Base-by-base conservation (phyloP, 2,797 vertebrate species). In the Pangasius sanitwongsei region DNA sequence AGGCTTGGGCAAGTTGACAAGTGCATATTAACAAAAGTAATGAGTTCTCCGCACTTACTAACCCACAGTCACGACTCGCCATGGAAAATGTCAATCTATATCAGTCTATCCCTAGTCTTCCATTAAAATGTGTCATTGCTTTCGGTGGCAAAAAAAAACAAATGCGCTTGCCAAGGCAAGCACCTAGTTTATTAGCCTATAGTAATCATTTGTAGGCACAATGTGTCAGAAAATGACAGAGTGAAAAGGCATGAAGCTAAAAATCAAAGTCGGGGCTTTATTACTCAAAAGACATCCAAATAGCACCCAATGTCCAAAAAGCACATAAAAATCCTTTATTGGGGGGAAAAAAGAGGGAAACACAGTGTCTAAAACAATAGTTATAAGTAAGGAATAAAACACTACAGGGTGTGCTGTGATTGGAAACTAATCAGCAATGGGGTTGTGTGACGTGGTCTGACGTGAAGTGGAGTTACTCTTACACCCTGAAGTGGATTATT, bases 21-120 rank as follows among this genome's bases (percentile, higher is more conserved):
- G 59, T 28, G 81, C 81, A n/a, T 83, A 83, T 83, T 83, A 83
- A 83, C 20, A 83, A 48, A 59, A 63, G 81, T 63, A 83, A 41
- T 63, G 57, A 41, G 25, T 83, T 83, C 34, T 13, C 55, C 63
- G 57, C 2, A 81, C 53, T 57, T 81, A 57, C 77, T 57, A 57
- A 57, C 31, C 18, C 34, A 41, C 37, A 83, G 28, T 61, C 57
- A 44, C 57, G 44, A 41, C 81, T 83, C 59, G 12, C 57, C 28
- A 57, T 63, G 57, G 57, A 83, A 61, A 63, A 83, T 28, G 20
- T 41, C 41, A 41, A 41, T 41, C 41, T 41, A 83, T 63, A 20
- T 82, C 55, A 82, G n/a, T 61, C 80, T 25, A 25, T 63, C 34
- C 31, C 31, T 8, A 87, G 88, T 91, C 92, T 82, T 83, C 78